Evolutionary conservation across 1,140 invertebrate genomes (phyloP).

Genomic region (Drosophila arizonae): DNA sequence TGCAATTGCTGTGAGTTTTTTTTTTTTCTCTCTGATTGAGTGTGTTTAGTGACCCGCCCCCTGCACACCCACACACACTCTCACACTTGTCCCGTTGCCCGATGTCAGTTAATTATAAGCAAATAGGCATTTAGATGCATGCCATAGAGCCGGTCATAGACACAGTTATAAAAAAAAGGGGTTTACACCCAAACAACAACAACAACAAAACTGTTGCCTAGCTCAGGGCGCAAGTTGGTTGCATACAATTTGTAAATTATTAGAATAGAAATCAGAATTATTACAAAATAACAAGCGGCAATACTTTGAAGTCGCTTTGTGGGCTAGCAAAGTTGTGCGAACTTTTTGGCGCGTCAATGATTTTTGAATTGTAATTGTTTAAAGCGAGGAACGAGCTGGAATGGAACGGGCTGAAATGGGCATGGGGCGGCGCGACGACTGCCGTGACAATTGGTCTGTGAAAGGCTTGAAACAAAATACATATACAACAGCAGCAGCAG

Average conservation of each 20-base stretch:
- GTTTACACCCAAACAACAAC: neutral
- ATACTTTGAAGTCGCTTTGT: conserved; percentile 73
- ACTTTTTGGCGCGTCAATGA: conserved; percentile 71
- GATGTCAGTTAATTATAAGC: conserved; percentile 52
- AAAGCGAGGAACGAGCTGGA: conserved; percentile 50
- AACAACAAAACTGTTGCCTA: conserved; percentile 8
- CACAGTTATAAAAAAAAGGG: neutral
- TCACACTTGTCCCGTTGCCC: neutral
- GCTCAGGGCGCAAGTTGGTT: neutral
- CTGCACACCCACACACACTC: neutral
- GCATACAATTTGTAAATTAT: neutral
- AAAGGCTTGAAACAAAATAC: conserved; percentile 78
- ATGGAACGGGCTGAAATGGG: conserved; percentile 15
- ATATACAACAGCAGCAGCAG: conserved; percentile 35
- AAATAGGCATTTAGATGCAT: conserved; percentile 52
- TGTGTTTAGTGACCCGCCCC: conserved; percentile 9
- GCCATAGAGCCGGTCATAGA: conserved; percentile 3
- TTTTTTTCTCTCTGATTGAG: conserved; percentile 1
- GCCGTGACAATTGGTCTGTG: conserved; percentile 79
- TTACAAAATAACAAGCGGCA: conserved; percentile 39
- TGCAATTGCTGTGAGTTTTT: conserved; percentile 19
- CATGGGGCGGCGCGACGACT: conserved; percentile 52
- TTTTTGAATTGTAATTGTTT: conserved; percentile 82
- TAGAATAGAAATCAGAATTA: neutral
- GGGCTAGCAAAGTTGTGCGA: conserved; percentile 49